Evolutionary conservation across 1,140 invertebrate species (phyloP).

Genomic region (Drosophila orosa): DNA sequence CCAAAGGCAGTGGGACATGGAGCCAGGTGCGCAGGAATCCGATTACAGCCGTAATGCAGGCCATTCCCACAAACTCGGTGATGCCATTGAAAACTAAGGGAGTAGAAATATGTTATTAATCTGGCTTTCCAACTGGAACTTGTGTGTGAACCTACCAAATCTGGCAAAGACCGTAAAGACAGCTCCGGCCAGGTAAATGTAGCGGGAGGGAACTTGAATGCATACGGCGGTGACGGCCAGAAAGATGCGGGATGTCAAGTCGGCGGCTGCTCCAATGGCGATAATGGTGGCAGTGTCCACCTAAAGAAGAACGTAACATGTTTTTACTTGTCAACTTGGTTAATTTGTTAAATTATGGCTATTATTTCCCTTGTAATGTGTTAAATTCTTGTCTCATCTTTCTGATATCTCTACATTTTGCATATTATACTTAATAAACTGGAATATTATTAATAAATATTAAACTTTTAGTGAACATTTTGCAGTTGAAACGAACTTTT

Average conservation of each 20-base stretch:
- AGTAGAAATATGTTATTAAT: not conserved
- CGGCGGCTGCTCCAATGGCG: constrained; percentile 85
- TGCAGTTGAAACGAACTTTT: not conserved
- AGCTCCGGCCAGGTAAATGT: constrained; percentile 85
- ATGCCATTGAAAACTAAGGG: constrained; percentile 54
- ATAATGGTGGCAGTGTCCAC: constrained; percentile 85
- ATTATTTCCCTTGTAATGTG: not conserved
- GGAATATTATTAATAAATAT: no score
- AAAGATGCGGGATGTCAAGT: constrained; percentile 85
- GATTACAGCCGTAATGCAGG: constrained; percentile 85
- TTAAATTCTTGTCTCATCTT: no score
- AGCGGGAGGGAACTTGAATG: constrained; percentile 85
- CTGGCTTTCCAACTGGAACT: accelerated
- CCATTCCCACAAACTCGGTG: constrained; percentile 73
- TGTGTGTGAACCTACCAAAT: constrained; percentile 83
- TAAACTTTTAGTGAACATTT: not conserved
- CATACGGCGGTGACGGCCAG: constrained; percentile 85
- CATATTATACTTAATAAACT: not conserved
- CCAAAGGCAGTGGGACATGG: constrained; percentile 86
- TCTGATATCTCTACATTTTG: not conserved
- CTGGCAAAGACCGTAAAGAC: constrained; percentile 85
- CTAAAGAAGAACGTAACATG: not conserved
- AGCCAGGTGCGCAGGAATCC: constrained; percentile 86
- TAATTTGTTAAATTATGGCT: no score
- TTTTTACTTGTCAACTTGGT: not conserved